Evolutionary conservation across 2,797 vertebrate species (phyloP).

Genomic region (Neoniphon sammara): DNA sequence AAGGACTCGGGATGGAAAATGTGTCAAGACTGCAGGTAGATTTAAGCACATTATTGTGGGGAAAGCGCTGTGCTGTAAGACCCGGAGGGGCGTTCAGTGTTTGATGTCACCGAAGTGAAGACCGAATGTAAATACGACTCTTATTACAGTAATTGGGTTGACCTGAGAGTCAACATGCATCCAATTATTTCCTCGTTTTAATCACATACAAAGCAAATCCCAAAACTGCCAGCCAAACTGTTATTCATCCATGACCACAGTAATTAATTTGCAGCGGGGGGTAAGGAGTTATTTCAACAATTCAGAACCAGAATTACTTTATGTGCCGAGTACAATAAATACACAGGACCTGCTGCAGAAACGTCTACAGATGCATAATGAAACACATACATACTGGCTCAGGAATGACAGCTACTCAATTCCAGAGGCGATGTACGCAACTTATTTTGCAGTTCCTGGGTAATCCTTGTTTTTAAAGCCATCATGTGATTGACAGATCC

Average conservation of each 20-base stretch:
- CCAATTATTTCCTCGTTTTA: constrained; percentile 65
- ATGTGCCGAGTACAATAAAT: constrained; percentile 19
- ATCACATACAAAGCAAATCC: constrained; percentile 64
- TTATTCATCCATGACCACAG: constrained; percentile 40
- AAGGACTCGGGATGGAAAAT: constrained; percentile 13
- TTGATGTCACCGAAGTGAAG: constrained; percentile 48
- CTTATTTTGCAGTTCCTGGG: constrained; percentile 34
- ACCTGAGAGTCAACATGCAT: constrained; percentile 61
- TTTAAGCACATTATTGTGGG: constrained; percentile 30
- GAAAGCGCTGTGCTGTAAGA: constrained; percentile 16
- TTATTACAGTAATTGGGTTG: constrained; percentile 62
- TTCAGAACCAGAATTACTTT: constrained; percentile 21
- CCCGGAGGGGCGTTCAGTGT: constrained; percentile 20
- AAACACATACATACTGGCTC: constrained; percentile 18
- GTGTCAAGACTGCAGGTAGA: constrained; percentile 17
- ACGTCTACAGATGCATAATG: constrained; percentile 13
- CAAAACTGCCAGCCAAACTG: constrained; percentile 14
- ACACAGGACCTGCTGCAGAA: background rate
- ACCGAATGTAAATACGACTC: constrained; percentile 58
- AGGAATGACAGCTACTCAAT: background rate
- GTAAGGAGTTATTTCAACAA: constrained; percentile 43
- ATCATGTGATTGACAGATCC: constrained; percentile 63
- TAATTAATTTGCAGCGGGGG: constrained; percentile 39
- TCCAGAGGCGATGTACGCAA: background rate
- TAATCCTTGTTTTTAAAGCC: constrained; percentile 25